Base-by-base conservation (phyloP, 2,888 invertebrate genomes). In the Nymphalis polychloros region DNA sequence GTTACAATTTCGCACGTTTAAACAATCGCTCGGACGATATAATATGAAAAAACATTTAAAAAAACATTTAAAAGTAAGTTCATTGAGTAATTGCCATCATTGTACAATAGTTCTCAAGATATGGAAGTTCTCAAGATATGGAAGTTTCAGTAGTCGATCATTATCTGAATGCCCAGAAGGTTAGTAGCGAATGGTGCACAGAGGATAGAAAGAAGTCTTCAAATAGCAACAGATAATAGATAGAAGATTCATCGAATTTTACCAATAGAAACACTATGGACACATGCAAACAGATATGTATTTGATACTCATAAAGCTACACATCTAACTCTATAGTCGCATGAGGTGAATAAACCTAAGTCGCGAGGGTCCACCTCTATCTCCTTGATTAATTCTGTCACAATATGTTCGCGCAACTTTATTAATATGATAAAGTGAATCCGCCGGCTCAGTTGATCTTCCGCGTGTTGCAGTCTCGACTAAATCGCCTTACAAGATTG, bases 351-450 rank as follows among this genome's bases (percentile, higher is more conserved):
- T 63, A 66, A 70, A 70, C 72, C 67, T 65, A 61, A 62, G 48
- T 60, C 68, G 68, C 68, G 65, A 69, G 72, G 67, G 68, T 65
- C 66, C 66, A 66, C 69, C 66, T 71, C 68, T 70, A 72, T 72
- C 69, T 73, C 63, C 72, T 72, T 70, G 68, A 73, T 73, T 72
- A 73, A 72, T 70, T 72, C 72, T 70, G 70, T 73, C 72, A 69
- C 73, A 72, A 73, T 72, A 72, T 70, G 70, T 73, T 72, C 70
- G 61, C 73, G 72, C 70, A 72, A 73, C 72, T 73, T 72, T 73
- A 73, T 73, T 72, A 72, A 65, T 65, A 73, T 70, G 70, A 72
- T 72, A 72, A 67, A 70, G 70, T 67, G 66, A 64, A 72, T 71
- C 67, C 59, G 62, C 69, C 64, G 65, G 57, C 60, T 48, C 47